Evolutionary conservation across 2,797 vertebrate species (phyloP), one percentile per base, ranked within the genome.

Genomic region (Phalloptychus januarius): DNA sequence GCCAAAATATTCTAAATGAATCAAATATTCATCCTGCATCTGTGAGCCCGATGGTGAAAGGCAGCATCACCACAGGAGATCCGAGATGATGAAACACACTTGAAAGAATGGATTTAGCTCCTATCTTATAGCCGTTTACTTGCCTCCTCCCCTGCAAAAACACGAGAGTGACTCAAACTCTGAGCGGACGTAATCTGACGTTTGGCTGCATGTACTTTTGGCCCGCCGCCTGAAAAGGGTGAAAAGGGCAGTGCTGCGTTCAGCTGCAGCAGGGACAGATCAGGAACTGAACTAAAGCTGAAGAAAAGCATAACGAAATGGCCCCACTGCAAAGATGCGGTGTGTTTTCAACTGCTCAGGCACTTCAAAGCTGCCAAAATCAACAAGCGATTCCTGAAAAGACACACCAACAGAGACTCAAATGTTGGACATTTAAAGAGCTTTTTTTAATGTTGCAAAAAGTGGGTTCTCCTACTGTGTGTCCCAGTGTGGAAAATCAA

Each of bases 171-270:
- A 52, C 80, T 71, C 67, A 80, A 44, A n/a, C 25, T 42, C 79
- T 77, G 75, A 1, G 8, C 38, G 84, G 84, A 77, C 71, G 8
- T 79, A 80, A 91, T 88, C 75, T 87, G 77, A 76, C 7, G 67
- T 86, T 36, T 84, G 74, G 73, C 56, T 79, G 80, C 28, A 28
- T 79, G 78, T 50, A 52, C 71, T 75, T 75, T 78, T 72, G 79
- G 80, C 86, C 79, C 25, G 73, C 44, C 1, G 50, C 72, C 71
- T 79, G 71, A 56, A 4, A 67, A 72, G 77, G 76, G 83, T 75
- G 82, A 90, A 91, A 87, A 81, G 89, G 87, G 71, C 78, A 87
- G 81, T 50, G 90, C 11, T 85, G 89, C 84, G 72, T 92, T 92
- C 80, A 87, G 1, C 71, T 48, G 1, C 28, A 40, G 15, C 73